phyloP scores from a whole-genome alignment of 2,888 invertebrate species.

The Bhutanitis thaidina region DNA sequence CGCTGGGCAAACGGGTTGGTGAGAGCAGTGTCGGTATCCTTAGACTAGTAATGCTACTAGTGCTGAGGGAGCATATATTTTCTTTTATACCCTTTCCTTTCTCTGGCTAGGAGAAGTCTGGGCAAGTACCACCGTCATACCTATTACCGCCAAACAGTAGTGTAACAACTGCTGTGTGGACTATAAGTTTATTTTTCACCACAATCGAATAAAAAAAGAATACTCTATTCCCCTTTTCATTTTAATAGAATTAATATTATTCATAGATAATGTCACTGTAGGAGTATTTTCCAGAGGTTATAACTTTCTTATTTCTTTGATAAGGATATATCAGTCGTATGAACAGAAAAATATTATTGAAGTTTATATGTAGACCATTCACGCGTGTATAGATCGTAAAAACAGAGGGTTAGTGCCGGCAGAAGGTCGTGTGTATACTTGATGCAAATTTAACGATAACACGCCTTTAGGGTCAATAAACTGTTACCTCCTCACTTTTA shows the following conservation, averaged over 20 bases:
- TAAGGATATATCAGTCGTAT: slow-evolving; percentile 13
- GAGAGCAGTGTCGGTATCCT: too few species aligned
- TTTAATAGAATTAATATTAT: slow-evolving; percentile 6
- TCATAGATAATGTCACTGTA: slow-evolving; percentile 1
- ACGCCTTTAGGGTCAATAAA: slow-evolving; percentile 74
- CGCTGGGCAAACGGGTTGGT: too few species aligned
- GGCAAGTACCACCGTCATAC: too few species aligned
- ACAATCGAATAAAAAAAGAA: too few species aligned
- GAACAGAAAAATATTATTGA: slow-evolving; percentile 34
- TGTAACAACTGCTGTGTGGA: too few species aligned
- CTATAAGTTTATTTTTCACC: too few species aligned
- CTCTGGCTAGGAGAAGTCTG: too few species aligned
- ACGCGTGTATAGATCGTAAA: slow-evolving; percentile 56
- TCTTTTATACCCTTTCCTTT: too few species aligned
- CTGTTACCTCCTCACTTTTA: slow-evolving; percentile 71
- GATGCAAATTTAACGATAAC: slow-evolving; percentile 77
- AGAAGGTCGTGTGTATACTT: slow-evolving; percentile 47
- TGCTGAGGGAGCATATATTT: too few species aligned
- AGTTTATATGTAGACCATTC: slow-evolving; percentile 39
- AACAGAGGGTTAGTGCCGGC: slow-evolving; percentile 53
- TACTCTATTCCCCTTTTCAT: not conserved
- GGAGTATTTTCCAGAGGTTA: slow-evolving; percentile 1
- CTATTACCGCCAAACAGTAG: too few species aligned
- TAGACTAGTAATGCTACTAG: too few species aligned
- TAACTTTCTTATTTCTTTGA: slow-evolving; percentile 12